These are phyloP conservation scores for Columba livia DNA, from an alignment of 2,113 vertebrate species.

Conservation along the genomic window DNA sequence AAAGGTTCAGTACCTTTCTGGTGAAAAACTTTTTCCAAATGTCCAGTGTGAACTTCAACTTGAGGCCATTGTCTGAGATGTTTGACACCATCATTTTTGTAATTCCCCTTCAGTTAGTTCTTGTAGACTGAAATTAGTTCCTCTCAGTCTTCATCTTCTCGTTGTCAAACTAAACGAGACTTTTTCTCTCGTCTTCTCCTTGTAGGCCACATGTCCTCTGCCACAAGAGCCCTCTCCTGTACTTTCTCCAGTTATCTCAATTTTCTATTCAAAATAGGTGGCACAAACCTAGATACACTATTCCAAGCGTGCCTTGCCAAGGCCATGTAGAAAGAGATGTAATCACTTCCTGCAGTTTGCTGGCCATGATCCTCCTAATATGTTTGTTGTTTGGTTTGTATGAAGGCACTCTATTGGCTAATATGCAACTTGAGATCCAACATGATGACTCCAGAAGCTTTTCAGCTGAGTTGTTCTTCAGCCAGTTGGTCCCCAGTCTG, in stretches of 20 bases:
- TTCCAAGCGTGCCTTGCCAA: background rate
- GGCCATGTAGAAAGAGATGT: background rate
- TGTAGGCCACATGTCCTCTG: fast-evolving
- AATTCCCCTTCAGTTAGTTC: background rate
- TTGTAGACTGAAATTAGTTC: background rate
- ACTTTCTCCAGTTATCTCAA: background rate
- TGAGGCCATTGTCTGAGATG: background rate
- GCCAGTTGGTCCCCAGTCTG: background rate
- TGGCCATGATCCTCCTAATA: fast-evolving
- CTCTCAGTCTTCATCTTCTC: background rate
- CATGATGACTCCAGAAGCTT: background rate
- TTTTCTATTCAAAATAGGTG: background rate
- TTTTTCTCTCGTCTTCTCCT: background rate
- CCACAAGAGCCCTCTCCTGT: background rate
- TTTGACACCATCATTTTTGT: background rate
- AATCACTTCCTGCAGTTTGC: background rate
- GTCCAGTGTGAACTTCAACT: background rate
- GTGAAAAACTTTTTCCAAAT: background rate
- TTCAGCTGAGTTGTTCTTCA: background rate
- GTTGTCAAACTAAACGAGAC: background rate
- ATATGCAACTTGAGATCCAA: background rate
- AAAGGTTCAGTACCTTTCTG: background rate
- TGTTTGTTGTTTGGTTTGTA: background rate
- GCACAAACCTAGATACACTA: background rate
- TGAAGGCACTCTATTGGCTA: background rate